These are phyloP conservation scores for Trogon surrucura DNA, from an alignment of 2,113 vertebrate species.

Conservation along the genomic window DNA sequence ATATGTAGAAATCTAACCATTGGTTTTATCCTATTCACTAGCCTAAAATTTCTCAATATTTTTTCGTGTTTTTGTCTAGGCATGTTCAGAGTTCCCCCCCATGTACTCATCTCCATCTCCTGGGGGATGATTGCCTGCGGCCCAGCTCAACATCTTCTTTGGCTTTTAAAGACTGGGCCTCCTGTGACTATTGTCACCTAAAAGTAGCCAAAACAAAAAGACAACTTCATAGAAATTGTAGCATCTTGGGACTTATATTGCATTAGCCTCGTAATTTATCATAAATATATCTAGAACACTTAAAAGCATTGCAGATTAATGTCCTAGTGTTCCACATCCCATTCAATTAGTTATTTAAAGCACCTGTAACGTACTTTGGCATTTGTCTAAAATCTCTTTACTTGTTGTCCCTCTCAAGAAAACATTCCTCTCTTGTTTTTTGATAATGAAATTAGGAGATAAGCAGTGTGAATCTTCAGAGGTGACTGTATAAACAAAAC, in stretches of 20 bases:
- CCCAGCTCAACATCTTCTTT: not conserved
- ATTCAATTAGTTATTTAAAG: not conserved
- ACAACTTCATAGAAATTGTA: not conserved
- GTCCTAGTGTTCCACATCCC: not conserved
- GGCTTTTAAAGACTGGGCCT: not conserved
- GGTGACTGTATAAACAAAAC: not conserved
- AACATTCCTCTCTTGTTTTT: not conserved
- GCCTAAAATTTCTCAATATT: not conserved
- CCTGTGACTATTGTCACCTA: not conserved
- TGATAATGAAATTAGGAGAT: not conserved
- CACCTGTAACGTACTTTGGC: accelerated
- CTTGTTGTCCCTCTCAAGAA: not conserved
- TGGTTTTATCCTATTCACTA: not conserved
- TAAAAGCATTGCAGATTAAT: not conserved
- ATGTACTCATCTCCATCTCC: not conserved
- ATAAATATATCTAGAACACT: not conserved
- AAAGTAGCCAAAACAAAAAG: not conserved
- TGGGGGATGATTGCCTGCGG: not conserved
- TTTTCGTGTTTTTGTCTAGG: not conserved
- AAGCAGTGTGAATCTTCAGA: not conserved
- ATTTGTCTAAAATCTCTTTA: not conserved
- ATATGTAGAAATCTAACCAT: not conserved
- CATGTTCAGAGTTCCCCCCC: not conserved
- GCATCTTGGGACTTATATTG: not conserved
- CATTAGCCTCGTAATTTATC: not conserved